Conservation (phyloP, 2,797 vertebrate species). For the Cryptoblepharus egeriae region DNA sequence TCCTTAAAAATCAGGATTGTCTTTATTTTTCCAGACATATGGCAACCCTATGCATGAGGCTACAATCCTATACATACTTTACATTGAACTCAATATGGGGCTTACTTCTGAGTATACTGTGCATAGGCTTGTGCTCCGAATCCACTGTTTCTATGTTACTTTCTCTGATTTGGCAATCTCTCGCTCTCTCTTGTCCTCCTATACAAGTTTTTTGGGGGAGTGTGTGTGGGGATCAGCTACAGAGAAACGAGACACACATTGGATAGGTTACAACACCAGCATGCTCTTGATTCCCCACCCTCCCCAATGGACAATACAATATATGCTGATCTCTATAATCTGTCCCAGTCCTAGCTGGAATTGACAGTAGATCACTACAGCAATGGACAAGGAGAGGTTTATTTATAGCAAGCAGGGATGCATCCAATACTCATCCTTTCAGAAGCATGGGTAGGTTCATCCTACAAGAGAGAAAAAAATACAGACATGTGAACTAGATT, state of each 20-base stretch:
- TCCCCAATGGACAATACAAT: constrained; percentile 1
- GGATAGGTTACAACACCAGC: constrained; percentile 38
- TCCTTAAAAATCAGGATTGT: too few relatives aligned
- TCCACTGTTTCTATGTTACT: background rate
- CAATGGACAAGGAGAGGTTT: background rate
- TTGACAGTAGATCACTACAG: constrained; percentile 35
- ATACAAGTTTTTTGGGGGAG: constrained; percentile 6
- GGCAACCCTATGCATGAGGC: too few relatives aligned
- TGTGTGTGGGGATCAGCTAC: background rate
- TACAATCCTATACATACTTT: too few relatives aligned
- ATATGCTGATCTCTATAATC: constrained; percentile 54
- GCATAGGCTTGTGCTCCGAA: too few relatives aligned
- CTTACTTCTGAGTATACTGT: too few relatives aligned
- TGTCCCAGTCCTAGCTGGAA: constrained; percentile 45
- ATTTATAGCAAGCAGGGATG: constrained; percentile 12
- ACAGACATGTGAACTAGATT: background rate
- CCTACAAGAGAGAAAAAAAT: constrained; percentile 24
- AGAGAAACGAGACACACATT: constrained; percentile 45
- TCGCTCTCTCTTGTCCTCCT: background rate
- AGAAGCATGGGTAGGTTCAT: constrained; percentile 13
- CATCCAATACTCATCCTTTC: background rate
- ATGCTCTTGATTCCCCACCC: background rate
- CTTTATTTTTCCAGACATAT: too few relatives aligned
- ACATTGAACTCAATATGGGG: too few relatives aligned
- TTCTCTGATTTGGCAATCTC: background rate